A percentile compares a stretch with the other conserved stretches of the same genome.
Evolutionary conservation across 1,140 invertebrate genomes (phyloP).

Genomic region (Monochamus saltuarius): DNA sequence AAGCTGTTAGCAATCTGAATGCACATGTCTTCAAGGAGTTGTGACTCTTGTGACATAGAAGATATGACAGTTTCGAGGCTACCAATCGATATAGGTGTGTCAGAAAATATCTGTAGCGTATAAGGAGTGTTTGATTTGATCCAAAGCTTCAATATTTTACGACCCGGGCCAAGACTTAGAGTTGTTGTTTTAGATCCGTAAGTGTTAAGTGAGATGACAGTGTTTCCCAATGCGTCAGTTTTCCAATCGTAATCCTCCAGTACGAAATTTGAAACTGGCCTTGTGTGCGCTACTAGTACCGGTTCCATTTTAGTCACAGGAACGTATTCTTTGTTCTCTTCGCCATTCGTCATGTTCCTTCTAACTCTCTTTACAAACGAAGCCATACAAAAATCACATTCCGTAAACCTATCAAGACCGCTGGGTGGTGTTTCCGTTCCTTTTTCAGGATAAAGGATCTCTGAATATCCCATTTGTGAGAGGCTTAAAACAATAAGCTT

Average conservation of each 20-base stretch:
- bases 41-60: constrained; percentile 40
- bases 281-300: too few species aligned
- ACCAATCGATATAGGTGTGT: constrained; percentile 43
- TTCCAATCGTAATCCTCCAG: constrained; percentile 21
- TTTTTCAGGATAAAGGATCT: not conserved
- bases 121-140: constrained; percentile 36
- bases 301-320: too few species aligned
- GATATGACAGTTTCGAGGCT: constrained; percentile 37
- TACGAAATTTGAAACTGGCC: too few species aligned
- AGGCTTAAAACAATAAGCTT: constrained; percentile 48
- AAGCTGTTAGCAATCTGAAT: constrained; percentile 5
- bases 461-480: constrained; percentile 30
- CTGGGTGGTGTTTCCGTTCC: too few species aligned
- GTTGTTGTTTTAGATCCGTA: constrained; percentile 37
- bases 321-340: not conserved
- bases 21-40: constrained; percentile 22
- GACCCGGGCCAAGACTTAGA: constrained; percentile 41
- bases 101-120: constrained; percentile 40
- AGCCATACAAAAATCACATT: too few species aligned
- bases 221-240: constrained; percentile 17
- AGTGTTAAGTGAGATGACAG: constrained; percentile 30
- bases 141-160: constrained; percentile 38
- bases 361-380: too few species aligned
- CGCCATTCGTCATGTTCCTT: not conserved
- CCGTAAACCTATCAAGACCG: too few species aligned